These are phyloP conservation scores for Nesidiocoris tenuis DNA, from an alignment of 2,888 invertebrate genomes.

Conservation along the genomic window DNA sequence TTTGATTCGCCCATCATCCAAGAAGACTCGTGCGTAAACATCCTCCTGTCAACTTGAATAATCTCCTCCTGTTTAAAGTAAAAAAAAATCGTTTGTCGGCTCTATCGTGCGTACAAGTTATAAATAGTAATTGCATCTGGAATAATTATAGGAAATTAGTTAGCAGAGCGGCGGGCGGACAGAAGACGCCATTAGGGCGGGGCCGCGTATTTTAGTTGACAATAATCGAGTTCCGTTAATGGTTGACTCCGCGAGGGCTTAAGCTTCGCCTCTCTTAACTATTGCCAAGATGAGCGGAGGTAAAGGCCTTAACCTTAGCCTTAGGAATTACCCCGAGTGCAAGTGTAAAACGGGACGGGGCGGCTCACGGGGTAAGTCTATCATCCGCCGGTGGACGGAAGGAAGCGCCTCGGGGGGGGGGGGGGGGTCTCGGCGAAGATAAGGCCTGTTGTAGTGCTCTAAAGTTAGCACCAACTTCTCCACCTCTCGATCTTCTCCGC, in stretches of 20 bases:
- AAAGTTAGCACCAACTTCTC: conserved; percentile 19
- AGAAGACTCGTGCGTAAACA: too few species aligned
- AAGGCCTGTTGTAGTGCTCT: conserved; percentile 34
- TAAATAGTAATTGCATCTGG: too few species aligned
- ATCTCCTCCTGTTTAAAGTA: too few species aligned
- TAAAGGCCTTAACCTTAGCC: neutral
- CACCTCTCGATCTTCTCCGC: neutral
- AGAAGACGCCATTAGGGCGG: conserved; percentile 24
- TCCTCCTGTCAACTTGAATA: too few species aligned
- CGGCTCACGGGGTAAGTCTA: conserved; percentile 1
- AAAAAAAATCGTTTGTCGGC: too few species aligned
- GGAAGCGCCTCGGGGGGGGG: neutral
- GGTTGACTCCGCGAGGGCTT: conserved; percentile 33
- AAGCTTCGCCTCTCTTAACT: conserved; percentile 34
- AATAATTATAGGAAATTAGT: conserved; percentile 17
- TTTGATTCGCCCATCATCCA: too few species aligned
- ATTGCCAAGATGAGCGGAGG: conserved; percentile 4
- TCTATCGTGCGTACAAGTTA: too few species aligned
- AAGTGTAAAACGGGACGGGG: neutral
- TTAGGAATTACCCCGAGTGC: neutral
- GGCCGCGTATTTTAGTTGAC: conserved; percentile 24
- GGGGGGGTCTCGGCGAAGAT: conserved; percentile 12
- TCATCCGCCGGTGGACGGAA: neutral
- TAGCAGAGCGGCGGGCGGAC: conserved; percentile 12
- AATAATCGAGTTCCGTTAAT: conserved; percentile 40